phyloP scores from a whole-genome alignment of 2,113 vertebrate genomes.

The Prietella phreatophila region DNA sequence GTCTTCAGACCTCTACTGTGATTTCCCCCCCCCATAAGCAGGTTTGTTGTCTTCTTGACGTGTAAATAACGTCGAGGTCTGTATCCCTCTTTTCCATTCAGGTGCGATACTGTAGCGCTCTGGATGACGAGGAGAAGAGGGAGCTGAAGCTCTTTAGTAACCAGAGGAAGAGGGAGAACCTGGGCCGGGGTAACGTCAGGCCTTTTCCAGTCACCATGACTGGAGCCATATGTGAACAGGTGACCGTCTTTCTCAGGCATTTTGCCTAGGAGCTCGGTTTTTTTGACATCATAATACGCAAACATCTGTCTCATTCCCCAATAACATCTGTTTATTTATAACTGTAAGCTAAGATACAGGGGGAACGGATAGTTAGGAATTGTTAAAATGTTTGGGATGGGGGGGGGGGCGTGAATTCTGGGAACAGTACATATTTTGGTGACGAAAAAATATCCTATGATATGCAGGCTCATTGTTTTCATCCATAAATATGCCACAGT shows the following conservation, averaged over 20 bases:
- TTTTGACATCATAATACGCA: not conserved
- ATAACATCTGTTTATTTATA: not conserved
- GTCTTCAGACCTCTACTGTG: not conserved
- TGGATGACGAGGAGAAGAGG: conserved; percentile 97
- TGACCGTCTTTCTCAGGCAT: conserved; percentile 49
- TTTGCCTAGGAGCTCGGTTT: not conserved
- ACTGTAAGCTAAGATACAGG: not conserved
- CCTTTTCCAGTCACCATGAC: conserved; percentile 97
- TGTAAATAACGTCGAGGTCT: not conserved
- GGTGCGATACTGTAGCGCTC: conserved; percentile 93
- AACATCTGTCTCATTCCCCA: not conserved
- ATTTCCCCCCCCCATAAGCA: not conserved
- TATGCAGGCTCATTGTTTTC: not conserved
- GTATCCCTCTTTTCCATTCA: conserved; percentile 53
- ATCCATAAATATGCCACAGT: not conserved
- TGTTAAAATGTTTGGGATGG: not conserved
- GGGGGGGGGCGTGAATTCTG: not conserved
- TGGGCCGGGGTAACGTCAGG: conserved; percentile 91
- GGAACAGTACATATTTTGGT: not conserved
- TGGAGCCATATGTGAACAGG: conserved; percentile 95
- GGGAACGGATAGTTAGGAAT: not conserved
- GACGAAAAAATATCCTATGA: not conserved
- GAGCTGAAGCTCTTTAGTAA: conserved; percentile 97
- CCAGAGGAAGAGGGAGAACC: conserved; percentile 92
- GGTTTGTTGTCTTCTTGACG: not conserved